Evolutionary conservation across 2,888 invertebrate genomes (phyloP), one percentile per base, ranked within the genome.

Genomic region (Leptogaster cylindrica): DNA sequence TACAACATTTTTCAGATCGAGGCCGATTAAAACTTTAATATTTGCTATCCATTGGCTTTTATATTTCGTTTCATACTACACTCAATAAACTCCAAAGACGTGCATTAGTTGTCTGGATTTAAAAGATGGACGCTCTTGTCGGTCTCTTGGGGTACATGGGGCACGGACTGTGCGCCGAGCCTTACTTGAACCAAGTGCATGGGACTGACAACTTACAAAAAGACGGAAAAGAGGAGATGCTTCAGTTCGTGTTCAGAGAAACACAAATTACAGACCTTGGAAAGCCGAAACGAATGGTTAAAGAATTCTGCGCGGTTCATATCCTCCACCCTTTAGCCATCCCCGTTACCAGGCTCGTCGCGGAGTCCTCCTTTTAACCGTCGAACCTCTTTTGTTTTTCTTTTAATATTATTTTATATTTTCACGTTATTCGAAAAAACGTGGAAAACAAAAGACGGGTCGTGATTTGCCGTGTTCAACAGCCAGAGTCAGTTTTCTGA

Each of bases 241-340:
- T 44, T 31, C 44, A 63, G 46, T 63, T 46, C 63, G 41, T 63
- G 63, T 44, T 63, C 46, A 65, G 31, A 52, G 39, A 58, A 61
- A 63, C 58, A 65, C n/a, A 70, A 70, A 70, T 70, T 70, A 70
- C 61, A 70, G 70, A 48, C 67, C 50, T 65, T 68, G 48, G 64
- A 65, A 68, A 68, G 70, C 70, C 70, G 70, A 69, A 70, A 68
- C 68, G 70, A 70, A 70, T 68, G 68, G 48, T 51, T 68, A 23
- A 66, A 68, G 58, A 66, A 66, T 68, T 70, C 65, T 46, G 20
- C 48, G 46, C 58, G 58, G 16, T 39, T 41, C 41, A 41, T 28
- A 25, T 27, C 58, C 31, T 58, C 10, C 23, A 25, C 58, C 58
- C 41, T 58, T 58, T 16, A 41, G 58, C 58, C 39, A 58, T 39